These are phyloP conservation scores for Sebastiscus tertius DNA, from an alignment of 2,797 vertebrate species.

Conservation along the genomic window DNA sequence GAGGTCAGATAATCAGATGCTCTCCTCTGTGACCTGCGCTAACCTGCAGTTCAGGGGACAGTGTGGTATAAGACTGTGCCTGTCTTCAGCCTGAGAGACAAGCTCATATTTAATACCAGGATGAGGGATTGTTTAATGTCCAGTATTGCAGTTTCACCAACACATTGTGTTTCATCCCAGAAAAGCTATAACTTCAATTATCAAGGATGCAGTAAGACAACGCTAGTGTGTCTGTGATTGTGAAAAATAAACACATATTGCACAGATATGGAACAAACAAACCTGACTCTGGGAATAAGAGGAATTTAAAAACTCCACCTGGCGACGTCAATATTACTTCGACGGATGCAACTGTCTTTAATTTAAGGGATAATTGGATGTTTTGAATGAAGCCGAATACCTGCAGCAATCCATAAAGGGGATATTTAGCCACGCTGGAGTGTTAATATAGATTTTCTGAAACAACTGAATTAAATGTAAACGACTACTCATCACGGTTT, in stretches of 20 bases:
- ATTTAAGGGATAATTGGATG: slow-evolving; percentile 11
- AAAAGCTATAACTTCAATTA: too few species aligned
- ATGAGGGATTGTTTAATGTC: not conserved
- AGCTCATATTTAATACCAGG: slow-evolving; percentile 19
- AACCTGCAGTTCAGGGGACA: slow-evolving; percentile 63
- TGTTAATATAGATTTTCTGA: slow-evolving; percentile 8
- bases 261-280: not conserved
- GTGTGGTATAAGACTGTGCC: slow-evolving; percentile 15
- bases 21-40: slow-evolving; percentile 67
- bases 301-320: not conserved
- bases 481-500: slow-evolving; percentile 1
- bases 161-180: too few species aligned
- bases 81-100: slow-evolving; percentile 30
- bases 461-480: slow-evolving; percentile 17
- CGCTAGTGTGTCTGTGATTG: not conserved
- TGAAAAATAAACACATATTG: not conserved
- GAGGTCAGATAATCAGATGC: slow-evolving; percentile 79
- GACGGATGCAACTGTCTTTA: not conserved
- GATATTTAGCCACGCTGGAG: not conserved
- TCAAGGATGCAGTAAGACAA: not conserved
- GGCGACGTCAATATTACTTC: not conserved
- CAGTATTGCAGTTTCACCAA: too few species aligned
- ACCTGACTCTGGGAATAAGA: not conserved
- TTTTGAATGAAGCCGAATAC: not conserved
- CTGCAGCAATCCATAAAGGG: slow-evolving; percentile 11